Evolutionary conservation across 1,140 invertebrate genomes (phyloP), one percentile per base, ranked within the genome.

Genomic region (Trichoplusia ni): DNA sequence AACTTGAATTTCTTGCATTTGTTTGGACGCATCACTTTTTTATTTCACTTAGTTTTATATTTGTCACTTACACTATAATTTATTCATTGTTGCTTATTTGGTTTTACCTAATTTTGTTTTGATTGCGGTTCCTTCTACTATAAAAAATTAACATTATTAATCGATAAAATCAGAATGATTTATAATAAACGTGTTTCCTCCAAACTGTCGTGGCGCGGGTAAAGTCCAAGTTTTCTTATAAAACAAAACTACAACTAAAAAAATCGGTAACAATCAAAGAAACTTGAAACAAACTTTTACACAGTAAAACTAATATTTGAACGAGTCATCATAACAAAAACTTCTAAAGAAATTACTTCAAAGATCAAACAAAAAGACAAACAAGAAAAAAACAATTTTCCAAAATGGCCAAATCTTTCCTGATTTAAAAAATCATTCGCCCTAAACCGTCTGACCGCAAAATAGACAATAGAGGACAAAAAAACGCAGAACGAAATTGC

Each of bases 1-100:
- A 78, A 78, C 54, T 78, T 78, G 46, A 75, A 71, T 46, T 75
- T 78, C 62, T 83, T 84, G 64, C 72, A 81, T 67, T 81, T 79
- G 49, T 59, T 66, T 35, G 64, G 58, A 71, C 54, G 63, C 73
- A 70, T 75, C 63, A 80, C 73, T 74, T 69, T 35, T 1, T 44
- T 49, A 31, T 49, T n/a, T n/a, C n/a, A n/a, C 4, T 29, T 13
- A 35, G 11, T 35, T 46, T 35, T 33, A n/a, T 47, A 46, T 23
- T 5, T 9, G 3, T 31, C 40, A 46, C 21, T 40, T 40, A 40
- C 8, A 40, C 38, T 38, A 9, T 31, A 11, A 5, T 35, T 5
- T 31, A 2, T 18, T 8, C 4, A n/a, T 40, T 42, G 9, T 13
- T 27, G 4, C 16, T 47, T 21, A 38, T 21, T 56, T 56, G 21